phyloP scores from a whole-genome alignment of 23 tunicate species.

The Aplidium turbinatum region DNA sequence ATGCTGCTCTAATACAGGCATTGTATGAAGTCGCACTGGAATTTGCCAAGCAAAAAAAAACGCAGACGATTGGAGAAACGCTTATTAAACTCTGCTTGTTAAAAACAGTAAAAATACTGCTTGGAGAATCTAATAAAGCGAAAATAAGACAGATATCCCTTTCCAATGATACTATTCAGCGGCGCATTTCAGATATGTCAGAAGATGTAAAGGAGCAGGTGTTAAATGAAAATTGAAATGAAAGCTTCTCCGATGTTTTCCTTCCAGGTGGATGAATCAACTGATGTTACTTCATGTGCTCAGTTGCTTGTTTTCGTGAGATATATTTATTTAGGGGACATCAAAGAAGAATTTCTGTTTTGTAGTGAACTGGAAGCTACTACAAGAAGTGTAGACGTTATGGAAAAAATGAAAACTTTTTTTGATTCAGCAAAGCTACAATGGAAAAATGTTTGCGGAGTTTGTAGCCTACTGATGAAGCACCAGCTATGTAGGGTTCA shows the following conservation, averaged over 20 bases:
- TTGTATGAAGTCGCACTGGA: conserved; percentile 9
- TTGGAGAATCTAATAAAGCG: not conserved
- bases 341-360: conserved; percentile 37
- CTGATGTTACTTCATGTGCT: conserved; percentile 37
- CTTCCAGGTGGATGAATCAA: conserved; percentile 48
- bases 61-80: conserved; percentile 23
- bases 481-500: conserved; percentile 38
- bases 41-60: conserved; percentile 28
- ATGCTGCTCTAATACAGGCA: conserved; percentile 9
- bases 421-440: conserved; percentile 31
- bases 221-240: conserved; percentile 21
- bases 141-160: not conserved
- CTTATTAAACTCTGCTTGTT: conserved; percentile 16
- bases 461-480: conserved; percentile 57
- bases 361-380: conserved; percentile 17
- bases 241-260: conserved; percentile 67
- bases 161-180: conserved; percentile 2
- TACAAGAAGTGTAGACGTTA: no score
- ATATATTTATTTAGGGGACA: conserved; percentile 9
- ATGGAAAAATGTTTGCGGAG: conserved; percentile 53
- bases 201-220: not conserved
- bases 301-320: conserved; percentile 2
- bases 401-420: no score
- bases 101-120: not conserved
- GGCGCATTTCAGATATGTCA: conserved; percentile 13